Evolutionary conservation across 2,113 vertebrate species (phyloP).

Genomic region (Colossoma macropomum): DNA sequence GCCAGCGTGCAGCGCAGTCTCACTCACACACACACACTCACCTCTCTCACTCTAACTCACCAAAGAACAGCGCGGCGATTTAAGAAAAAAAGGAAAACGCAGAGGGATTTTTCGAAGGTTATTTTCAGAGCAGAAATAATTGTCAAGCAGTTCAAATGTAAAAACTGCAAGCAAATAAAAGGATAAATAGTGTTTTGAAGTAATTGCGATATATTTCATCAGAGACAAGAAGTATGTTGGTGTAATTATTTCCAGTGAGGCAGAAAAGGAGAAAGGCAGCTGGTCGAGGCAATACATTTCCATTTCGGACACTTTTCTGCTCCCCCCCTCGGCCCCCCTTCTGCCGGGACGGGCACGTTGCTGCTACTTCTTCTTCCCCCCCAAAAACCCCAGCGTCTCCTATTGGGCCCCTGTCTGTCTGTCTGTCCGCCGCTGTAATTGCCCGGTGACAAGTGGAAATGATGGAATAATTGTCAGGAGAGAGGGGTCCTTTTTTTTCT

Average conservation of each 20-base stretch:
- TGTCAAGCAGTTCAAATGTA: slow-evolving; percentile 67
- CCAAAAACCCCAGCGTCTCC: slow-evolving; percentile 66
- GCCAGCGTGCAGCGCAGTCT: slow-evolving; percentile 27
- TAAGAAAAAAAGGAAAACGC: slow-evolving; percentile 47
- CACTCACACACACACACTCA: slow-evolving; percentile 56
- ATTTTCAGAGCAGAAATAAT: slow-evolving; percentile 76
- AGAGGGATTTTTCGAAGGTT: slow-evolving; percentile 72
- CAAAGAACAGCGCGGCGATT: slow-evolving; percentile 32
- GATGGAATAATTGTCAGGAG: slow-evolving; percentile 99
- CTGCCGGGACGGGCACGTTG: slow-evolving; percentile 28
- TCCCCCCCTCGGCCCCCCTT: neutral
- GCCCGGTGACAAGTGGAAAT: slow-evolving; percentile 99
- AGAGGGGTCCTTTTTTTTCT: slow-evolving; percentile 80
- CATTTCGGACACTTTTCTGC: slow-evolving; percentile 89
- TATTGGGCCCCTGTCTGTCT: slow-evolving; percentile 84
- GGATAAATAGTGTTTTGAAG: slow-evolving; percentile 80
- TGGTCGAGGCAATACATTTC: slow-evolving; percentile 91
- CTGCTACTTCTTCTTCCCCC: slow-evolving; percentile 5
- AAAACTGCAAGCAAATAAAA: slow-evolving; percentile 66
- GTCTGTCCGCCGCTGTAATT: slow-evolving; percentile 80
- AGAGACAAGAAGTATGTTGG: slow-evolving; percentile 76
- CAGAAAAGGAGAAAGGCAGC: slow-evolving; percentile 83
- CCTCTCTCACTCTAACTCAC: slow-evolving; percentile 40
- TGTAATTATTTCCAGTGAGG: slow-evolving; percentile 85
- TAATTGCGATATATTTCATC: slow-evolving; percentile 83